Conservation (phyloP, 2,113 vertebrate species). For the Corythornis madagascariensis region DNA sequence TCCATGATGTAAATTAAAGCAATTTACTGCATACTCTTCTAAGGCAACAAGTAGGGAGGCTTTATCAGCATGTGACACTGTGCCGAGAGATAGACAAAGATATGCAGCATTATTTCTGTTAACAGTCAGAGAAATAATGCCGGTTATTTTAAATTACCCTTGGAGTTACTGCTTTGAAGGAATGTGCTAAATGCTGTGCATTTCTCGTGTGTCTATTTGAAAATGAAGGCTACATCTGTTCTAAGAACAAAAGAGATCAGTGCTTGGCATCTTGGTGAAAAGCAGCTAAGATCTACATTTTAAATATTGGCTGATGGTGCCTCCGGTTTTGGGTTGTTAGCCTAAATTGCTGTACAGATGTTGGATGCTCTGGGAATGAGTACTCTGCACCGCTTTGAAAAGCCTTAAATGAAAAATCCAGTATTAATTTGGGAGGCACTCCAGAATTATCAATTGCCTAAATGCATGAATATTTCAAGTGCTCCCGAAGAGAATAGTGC, state of each 20-base stretch:
- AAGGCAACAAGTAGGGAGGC: neutral
- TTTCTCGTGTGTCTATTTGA: slow-evolving; percentile 55
- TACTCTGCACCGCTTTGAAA: slow-evolving; percentile 1
- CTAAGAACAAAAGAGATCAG: neutral
- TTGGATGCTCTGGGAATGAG: neutral
- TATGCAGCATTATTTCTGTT: slow-evolving; percentile 14
- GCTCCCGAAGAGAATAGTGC: slow-evolving; percentile 44
- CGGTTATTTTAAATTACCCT: slow-evolving; percentile 39
- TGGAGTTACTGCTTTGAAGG: slow-evolving; percentile 37
- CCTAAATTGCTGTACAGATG: slow-evolving; percentile 51
- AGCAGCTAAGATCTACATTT: slow-evolving; percentile 33
- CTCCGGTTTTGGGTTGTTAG: slow-evolving; percentile 1
- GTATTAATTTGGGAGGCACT: slow-evolving; percentile 49
- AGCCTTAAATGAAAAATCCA: slow-evolving; percentile 37
- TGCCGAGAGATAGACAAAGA: neutral
- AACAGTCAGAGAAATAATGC: slow-evolving; percentile 41
- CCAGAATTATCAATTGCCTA: slow-evolving; percentile 51
- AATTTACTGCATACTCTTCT: neutral
- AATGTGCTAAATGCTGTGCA: slow-evolving; percentile 34
- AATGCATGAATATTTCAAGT: slow-evolving; percentile 58
- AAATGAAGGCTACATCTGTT: slow-evolving; percentile 54
- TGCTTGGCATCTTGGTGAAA: slow-evolving; percentile 5
- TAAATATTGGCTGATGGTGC: slow-evolving; percentile 11
- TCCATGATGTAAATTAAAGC: neutral
- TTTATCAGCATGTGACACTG: neutral